Evolutionary conservation across 2,797 vertebrate species (phyloP).

Genomic region (Antrozous pallidus): DNA sequence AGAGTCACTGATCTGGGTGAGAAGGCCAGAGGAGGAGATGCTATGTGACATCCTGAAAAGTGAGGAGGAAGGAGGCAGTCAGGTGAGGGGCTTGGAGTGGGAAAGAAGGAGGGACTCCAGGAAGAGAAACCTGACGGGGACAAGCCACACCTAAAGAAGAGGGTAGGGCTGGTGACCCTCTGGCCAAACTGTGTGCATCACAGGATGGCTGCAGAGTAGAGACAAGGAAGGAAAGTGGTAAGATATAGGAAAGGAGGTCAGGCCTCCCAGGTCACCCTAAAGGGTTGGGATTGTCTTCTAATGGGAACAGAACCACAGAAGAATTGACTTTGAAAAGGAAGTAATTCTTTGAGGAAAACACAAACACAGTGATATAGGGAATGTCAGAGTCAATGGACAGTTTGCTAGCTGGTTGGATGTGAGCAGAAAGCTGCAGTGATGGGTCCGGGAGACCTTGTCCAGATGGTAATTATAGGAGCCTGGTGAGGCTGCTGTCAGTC

Average conservation of each 20-base stretch:
- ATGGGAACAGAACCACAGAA: background rate
- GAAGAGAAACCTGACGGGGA: background rate
- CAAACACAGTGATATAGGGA: accelerated
- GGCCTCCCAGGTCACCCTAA: background rate
- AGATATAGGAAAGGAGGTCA: background rate
- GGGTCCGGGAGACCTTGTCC: background rate
- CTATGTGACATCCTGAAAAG: no score
- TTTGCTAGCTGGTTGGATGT: background rate
- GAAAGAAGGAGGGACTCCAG: background rate
- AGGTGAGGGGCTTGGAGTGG: background rate
- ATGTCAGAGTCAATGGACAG: background rate
- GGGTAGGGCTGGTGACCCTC: accelerated
- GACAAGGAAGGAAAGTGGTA: no score
- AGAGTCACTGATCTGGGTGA: background rate
- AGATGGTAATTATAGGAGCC: no score
- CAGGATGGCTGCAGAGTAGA: background rate
- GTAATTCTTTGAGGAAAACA: background rate
- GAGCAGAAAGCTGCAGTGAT: accelerated
- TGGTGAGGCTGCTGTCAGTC: background rate
- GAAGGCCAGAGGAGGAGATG: background rate
- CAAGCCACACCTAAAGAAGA: background rate
- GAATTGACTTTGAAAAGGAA: background rate
- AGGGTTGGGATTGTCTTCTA: background rate
- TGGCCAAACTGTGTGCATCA: background rate
- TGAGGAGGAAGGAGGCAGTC: background rate